Conservation (phyloP, 2,888 invertebrate species). For the Arenicola marina region DNA sequence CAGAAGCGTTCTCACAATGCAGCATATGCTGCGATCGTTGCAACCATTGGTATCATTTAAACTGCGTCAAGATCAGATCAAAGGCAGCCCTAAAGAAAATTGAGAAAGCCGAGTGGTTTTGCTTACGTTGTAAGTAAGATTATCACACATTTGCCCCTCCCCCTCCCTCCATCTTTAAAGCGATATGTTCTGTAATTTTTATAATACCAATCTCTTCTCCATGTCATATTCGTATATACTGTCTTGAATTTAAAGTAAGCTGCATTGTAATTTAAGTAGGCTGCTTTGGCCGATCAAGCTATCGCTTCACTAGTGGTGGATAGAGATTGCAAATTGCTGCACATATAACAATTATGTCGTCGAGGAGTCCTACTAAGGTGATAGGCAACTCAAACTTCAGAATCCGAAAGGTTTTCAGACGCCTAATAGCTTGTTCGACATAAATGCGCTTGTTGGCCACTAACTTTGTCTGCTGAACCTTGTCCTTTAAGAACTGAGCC, state of each 20-base stretch:
- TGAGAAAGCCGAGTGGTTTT: neutral
- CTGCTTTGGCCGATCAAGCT: no score
- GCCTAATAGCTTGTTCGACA: slow-evolving; percentile 33
- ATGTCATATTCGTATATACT: no score
- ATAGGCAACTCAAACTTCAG: slow-evolving; percentile 27
- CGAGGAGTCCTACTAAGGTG: slow-evolving; percentile 23
- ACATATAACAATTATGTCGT: slow-evolving; percentile 33
- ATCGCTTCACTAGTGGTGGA: slow-evolving; percentile 20
- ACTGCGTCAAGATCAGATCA: neutral
- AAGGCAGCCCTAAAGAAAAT: neutral
- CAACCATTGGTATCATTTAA: neutral
- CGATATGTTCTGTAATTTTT: no score
- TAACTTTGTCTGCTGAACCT: slow-evolving; percentile 29
- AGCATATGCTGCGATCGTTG: no score
- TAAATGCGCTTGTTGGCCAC: slow-evolving; percentile 35
- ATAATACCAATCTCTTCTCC: no score
- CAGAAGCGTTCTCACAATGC: no score
- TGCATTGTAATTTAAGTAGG: no score
- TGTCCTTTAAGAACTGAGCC: slow-evolving; percentile 25
- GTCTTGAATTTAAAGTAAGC: no score
- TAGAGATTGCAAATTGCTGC: slow-evolving; percentile 25
- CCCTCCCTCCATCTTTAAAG: no score
- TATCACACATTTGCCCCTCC: no score
- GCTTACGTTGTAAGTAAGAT: no score
- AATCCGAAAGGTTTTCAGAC: slow-evolving; percentile 33